Conservation (phyloP, 2,888 invertebrate species). For the Hermodice carunculata region DNA sequence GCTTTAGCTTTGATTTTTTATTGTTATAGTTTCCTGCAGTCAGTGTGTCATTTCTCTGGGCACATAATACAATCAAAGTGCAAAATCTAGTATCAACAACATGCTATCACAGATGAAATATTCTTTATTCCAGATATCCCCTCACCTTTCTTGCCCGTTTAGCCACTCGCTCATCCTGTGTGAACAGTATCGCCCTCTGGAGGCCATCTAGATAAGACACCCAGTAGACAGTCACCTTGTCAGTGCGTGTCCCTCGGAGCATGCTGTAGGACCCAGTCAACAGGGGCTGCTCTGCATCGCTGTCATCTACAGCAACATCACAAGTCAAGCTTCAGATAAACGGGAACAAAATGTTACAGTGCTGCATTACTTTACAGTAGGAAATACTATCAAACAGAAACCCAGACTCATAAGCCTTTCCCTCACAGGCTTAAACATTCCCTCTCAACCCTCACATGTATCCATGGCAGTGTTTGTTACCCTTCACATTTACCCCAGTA, state of each 20-base stretch:
- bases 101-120: too few species aligned
- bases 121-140: too few species aligned
- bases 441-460: too few species aligned
- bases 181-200: conserved; percentile 81
- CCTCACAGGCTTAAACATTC: too few species aligned
- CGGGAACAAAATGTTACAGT: too few species aligned
- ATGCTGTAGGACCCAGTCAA: conserved; percentile 3
- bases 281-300: conserved; percentile 57
- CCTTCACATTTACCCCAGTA: too few species aligned
- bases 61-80: background rate
- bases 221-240: conserved; percentile 85
- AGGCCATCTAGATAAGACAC: conserved; percentile 82
- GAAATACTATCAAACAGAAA: conserved; percentile 20
- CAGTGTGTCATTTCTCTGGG: background rate
- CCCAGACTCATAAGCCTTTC: too few species aligned
- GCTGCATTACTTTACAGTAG: conserved; percentile 15
- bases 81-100: background rate
- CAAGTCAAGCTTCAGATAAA: background rate
- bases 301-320: conserved; percentile 57
- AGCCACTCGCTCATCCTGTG: conserved; percentile 81
- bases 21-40: background rate
- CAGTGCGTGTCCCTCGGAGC: conserved; percentile 75
- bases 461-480: background rate
- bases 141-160: conserved; percentile 73
- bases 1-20: too few species aligned